Evolutionary conservation across 2,797 vertebrate genomes (phyloP), one percentile per base, ranked within the genome.

Genomic region (Anableps anableps): DNA sequence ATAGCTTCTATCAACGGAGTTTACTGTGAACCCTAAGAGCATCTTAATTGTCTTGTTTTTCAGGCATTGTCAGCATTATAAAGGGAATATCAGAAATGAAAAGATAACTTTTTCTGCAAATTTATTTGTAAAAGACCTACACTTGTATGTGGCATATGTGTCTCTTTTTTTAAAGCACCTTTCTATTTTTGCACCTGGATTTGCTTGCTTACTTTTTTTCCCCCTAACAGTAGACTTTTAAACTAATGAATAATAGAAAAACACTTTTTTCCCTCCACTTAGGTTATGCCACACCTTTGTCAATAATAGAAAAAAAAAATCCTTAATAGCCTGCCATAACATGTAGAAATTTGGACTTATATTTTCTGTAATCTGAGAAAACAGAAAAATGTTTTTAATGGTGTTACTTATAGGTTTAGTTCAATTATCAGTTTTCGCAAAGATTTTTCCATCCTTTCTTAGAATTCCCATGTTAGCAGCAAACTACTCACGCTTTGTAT

Each of bases 361-460:
- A 9, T 47, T 47, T 76, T 47, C 31, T 55, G 13, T 36, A 78
- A 36, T 47, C 2, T 38, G 5, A 38, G 53, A 29, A 48, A 71
- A 13, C 8, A n/a, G 17, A 60, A 50, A 2, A 5, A 13, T 19
- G 9, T 55, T 41, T 75, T 11, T 62, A 34, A 19, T 70, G 29
- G 16, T 64, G 29, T 55, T 21, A 19, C 0, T n/a, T 21, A 11
- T 41, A 17, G 53, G 43, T n/a, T 38, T 48, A 71, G n/a, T 70
- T 60, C 2, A n/a, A 9, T n/a, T 4, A 78, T 16, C 3, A 0
- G 6, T 58, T 79, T 64, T 80, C 4, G 62, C 26, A 47, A 5
- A 41, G 38, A 74, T 83, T 83, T 47, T 75, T 38, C 13, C 14
- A 53, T 55, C 66, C 16, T 80, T 75, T 77, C 48, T 38, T n/a